Conservation (phyloP, 1,140 invertebrate species). For the Ditylenchus dipsaci region DNA sequence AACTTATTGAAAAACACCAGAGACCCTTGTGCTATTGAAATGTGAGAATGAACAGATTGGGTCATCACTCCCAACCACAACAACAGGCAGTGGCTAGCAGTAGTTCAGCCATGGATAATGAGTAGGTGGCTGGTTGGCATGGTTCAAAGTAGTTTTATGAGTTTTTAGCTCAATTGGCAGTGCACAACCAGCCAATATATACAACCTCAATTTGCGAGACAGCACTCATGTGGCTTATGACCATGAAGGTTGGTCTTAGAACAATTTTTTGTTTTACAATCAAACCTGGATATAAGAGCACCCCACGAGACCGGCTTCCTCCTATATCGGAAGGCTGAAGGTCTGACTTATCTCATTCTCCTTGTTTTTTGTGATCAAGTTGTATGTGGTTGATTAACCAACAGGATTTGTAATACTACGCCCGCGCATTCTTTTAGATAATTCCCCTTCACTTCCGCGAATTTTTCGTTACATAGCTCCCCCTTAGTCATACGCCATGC, state of each 20-base stretch:
- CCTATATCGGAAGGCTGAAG: too few species aligned
- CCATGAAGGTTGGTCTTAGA: too few species aligned
- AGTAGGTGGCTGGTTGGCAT: too few species aligned
- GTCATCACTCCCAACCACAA: conserved; percentile 1
- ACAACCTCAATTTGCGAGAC: conserved; percentile 1
- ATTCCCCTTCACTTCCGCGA: too few species aligned
- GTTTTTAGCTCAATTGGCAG: background rate
- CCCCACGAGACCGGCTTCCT: conserved; percentile 72
- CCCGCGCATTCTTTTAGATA: too few species aligned
- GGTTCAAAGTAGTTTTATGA: background rate
- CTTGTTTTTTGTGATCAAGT: too few species aligned
- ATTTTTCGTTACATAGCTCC: too few species aligned
- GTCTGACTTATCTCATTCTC: too few species aligned
- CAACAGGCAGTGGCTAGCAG: conserved; percentile 3
- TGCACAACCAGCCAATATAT: background rate
- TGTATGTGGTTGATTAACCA: too few species aligned
- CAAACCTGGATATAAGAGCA: conserved; percentile 2
- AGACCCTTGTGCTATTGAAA: conserved; percentile 55
- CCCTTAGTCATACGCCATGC: too few species aligned
- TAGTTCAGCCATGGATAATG: too few species aligned
- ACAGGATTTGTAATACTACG: too few species aligned
- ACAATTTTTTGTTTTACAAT: background rate
- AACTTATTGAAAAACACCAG: conserved; percentile 55
- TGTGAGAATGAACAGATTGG: conserved; percentile 47
- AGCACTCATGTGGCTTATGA: background rate